Base-by-base conservation (phyloP, 2,797 vertebrate species). In the Brachymystax lenok region DNA sequence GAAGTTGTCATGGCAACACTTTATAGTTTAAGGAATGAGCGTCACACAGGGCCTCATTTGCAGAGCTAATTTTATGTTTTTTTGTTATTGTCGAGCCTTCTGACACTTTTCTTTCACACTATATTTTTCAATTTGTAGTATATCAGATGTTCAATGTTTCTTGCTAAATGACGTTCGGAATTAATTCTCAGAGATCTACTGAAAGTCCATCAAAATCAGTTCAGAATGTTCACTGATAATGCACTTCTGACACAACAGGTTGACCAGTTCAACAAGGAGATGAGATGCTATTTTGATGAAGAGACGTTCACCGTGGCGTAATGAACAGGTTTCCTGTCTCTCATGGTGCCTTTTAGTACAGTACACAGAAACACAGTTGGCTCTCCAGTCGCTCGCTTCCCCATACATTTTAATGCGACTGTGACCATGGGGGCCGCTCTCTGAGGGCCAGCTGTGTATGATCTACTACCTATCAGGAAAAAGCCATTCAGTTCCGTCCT, bases 401-500 rank as follows among this genome's bases (percentile, higher is more conserved):
- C 16, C 3, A 27, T 75, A 4, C n/a, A 67, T 61, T 24, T 75
- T 33, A 24, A 28, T 67, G 69, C 78, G 76, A 83, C 84, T 77
- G 81, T 12, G 59, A 80, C 79, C 76, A 77, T 80, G 67, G 75
- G 68, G 81, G 73, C 75, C 80, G 69, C 75, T 84, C 76, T 73
- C 74, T 46, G 40, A 79, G 76, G 84, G 76, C 64, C 77, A 77
- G 82, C 80, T 75, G 80, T 70, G 81, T 40, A 81, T 66, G 81
- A 80, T 81, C 82, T 70, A n/a, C 10, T 35, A 3, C 50, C 14
- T 54, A 12, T 46, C 40, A 3, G 40, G 46, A 30, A 21, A 30
- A 17, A 70, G 68, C 2, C 21, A 7, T 16, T 51, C 40, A 52
- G 12, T 6, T 6, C 28, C 27, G 24, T 61, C 71, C 59, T 73